Evolutionary conservation across 2,888 invertebrate species (phyloP), one percentile per base, ranked within the genome.

Genomic region (Ophonus ardosiacus): DNA sequence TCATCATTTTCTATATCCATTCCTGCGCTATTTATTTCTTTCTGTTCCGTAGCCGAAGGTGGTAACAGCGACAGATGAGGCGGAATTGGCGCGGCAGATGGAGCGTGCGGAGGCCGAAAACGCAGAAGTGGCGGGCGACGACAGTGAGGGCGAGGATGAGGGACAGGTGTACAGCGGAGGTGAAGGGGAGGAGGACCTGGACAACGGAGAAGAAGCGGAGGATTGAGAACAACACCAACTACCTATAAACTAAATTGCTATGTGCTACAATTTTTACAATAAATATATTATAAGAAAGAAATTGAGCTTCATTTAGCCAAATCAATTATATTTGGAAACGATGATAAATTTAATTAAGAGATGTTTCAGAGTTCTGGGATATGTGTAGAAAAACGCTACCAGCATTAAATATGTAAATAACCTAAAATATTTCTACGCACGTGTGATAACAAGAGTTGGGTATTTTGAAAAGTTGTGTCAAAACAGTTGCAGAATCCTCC

Each of bases 11-110:
- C 57, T 61, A 13, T 6, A 76, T 86, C 87, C 38, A 61, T 68
- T 68, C 13, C n/a, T 65, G 13, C 7, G 0, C 7, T 24, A 31
- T n/a, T 24, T 78, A 65, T 85, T 85, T 86, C 84, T 81, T 89
- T 90, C 0, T 90, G 38, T 57, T 81, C 5, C 65, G 0, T 90
- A 97, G 96, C 98, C 99, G 65, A 98, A 99, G 93, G 98, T 99
- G 87, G 99, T 99, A 38, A 99, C 99, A 0, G 99, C 99, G 82
- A 96, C 97, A 17, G 99, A 99, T 91, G 99, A 99, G 92, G 98
- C 98, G 0, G 99, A 99, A 91, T 92, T 99, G 88, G 96, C 97
- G 80, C 93, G 97, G 89, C 97, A 98, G 91, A 96, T 99, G 95
- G 98, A 98, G 92, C 94, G 96, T 87, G 96, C 98, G 13, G 98